phyloP scores from a whole-genome alignment of 2,888 invertebrate species.

The Acronicta leporina region DNA sequence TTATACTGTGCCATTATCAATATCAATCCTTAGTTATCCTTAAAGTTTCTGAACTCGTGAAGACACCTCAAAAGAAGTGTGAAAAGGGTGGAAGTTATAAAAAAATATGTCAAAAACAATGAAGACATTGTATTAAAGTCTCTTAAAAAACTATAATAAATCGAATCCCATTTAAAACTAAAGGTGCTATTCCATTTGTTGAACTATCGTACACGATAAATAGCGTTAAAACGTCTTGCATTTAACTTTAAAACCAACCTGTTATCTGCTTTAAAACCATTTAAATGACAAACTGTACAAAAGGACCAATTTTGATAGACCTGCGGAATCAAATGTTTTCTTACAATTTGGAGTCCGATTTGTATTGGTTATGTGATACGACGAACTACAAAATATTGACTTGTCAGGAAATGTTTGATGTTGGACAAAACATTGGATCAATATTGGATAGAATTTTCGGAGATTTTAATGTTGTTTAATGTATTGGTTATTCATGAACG shows the following conservation, averaged over 20 bases:
- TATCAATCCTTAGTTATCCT: no score
- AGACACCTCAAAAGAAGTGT: conserved; percentile 19
- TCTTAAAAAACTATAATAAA: conserved; percentile 53
- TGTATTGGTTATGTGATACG: conserved; percentile 55
- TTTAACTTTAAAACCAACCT: conserved; percentile 72
- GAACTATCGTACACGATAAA: conserved; percentile 48
- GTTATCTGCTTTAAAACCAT: conserved; percentile 76
- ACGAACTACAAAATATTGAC: conserved; percentile 61
- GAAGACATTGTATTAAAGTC: conserved; percentile 33
- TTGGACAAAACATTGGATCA: conserved; percentile 47
- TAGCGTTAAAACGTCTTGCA: conserved; percentile 66
- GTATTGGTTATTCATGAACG: conserved; percentile 29
- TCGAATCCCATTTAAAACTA: conserved; percentile 59
- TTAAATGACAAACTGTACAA: conserved; percentile 71
- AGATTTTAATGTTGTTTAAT: conserved; percentile 27
- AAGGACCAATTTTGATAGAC: conserved; percentile 53
- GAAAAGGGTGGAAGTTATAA: conserved; percentile 28
- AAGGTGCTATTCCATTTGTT: conserved; percentile 60
- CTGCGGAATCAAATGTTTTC: conserved; percentile 21
- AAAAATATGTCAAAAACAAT: conserved; percentile 30
- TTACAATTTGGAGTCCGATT: conserved; percentile 46
- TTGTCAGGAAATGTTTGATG: conserved; percentile 65
- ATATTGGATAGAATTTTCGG: conserved; percentile 44
- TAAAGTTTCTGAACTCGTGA: neutral
- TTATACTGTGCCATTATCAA: no score